Base-by-base conservation (phyloP, 2,113 vertebrate genomes). In the Neotoma lepida region DNA sequence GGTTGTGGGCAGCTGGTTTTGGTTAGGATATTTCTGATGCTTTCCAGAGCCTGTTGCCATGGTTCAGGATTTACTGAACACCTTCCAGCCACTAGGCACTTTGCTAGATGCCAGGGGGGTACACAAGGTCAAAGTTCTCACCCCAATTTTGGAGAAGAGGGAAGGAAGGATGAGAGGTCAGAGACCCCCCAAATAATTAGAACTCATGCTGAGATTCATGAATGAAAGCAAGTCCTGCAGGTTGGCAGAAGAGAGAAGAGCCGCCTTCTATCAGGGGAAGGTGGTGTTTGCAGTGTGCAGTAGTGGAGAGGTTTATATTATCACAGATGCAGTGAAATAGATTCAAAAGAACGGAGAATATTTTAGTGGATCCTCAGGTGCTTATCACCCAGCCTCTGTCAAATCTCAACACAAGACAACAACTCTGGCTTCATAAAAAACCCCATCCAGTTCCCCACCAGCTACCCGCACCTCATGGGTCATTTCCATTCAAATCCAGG, bases 261-360 rank as follows among this genome's bases (percentile, higher is more conserved):
- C 58, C 8, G 28, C 35, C 58, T 92, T 81, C 49, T n/a, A 24
- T 70, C 89, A 70, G 7, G 26, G 9, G 33, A 39, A 44, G 10
- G 20, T 35, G 74, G 64, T 18, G 64, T 82, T 88, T 90, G 51
- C 86, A 95, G 63, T 81, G 35, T 17, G 71, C 58, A n/a, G 64
- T 35, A 76, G 61, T 73, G 28, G 18, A 82, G 41, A 88, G 51
- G 17, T 85, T 94, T 58, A 86, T 94, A 39, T 61, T 6, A 8
- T 90, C 58, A 73, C 3, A 14, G 12, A 66, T 64, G 14, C 63
- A 90, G 82, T 86, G 61, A 88, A 94, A 86, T 4, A 26, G 66
- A 61, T 41, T 46, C 84, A 46, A 86, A 84, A 73, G 54, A 58
- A 89, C 88, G 90, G 41, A 96, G 68, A 89, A 63, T 22, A 35